Conservation (phyloP, 2,113 vertebrate genomes). For the Buteo buteo region DNA sequence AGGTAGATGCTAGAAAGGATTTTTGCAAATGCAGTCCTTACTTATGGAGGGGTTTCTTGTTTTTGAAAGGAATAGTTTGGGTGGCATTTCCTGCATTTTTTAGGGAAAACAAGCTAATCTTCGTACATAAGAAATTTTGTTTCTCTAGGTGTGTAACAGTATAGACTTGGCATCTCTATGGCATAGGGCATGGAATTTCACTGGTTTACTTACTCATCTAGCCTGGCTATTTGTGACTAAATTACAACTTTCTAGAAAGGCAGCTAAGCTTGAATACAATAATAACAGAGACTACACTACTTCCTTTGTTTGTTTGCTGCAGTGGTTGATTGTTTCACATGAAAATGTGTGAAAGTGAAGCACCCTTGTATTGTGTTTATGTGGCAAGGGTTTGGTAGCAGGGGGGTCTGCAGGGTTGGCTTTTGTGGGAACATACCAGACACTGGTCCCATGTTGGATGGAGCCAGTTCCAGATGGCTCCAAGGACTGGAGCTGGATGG, state of each 20-base stretch:
- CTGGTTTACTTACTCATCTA: not conserved
- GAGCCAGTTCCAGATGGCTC: not conserved
- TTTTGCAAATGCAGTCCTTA: not conserved
- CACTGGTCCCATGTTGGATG: fast-evolving
- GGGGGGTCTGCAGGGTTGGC: not conserved
- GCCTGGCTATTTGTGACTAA: not conserved
- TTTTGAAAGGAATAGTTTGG: not conserved
- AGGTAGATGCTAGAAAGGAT: not conserved
- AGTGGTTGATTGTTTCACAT: not conserved
- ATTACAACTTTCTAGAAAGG: not conserved
- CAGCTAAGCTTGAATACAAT: not conserved
- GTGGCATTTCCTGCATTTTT: not conserved
- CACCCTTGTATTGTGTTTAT: not conserved
- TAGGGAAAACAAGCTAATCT: not conserved
- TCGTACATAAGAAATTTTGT: not conserved
- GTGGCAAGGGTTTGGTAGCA: not conserved
- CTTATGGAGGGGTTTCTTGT: not conserved
- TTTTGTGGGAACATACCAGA: not conserved
- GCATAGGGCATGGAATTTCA: not conserved
- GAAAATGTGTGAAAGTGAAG: not conserved
- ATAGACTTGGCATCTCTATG: not conserved
- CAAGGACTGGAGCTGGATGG: not conserved
- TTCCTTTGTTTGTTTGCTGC: not conserved
- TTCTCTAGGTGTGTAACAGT: not conserved
- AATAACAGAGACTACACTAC: not conserved